phyloP scores from a whole-genome alignment of 53 echinoderm and acorn worm genomes.

The Crossaster papposus region DNA sequence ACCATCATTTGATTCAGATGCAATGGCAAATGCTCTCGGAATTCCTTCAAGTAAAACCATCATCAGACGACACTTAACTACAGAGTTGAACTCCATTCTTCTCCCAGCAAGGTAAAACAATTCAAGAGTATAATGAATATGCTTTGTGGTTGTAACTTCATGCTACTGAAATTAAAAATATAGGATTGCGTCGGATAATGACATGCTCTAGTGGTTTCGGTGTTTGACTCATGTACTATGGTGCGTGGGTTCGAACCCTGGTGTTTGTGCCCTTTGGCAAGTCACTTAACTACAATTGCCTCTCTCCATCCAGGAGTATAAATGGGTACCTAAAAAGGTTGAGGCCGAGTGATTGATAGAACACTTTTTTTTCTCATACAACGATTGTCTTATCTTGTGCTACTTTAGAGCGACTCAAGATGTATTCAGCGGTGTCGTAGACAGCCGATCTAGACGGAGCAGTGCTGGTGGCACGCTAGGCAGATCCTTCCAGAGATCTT shows the following conservation, averaged over 20 bases:
- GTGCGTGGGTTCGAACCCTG: too few species aligned
- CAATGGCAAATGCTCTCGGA: slow-evolving; percentile 92
- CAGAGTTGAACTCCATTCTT: slow-evolving; percentile 87
- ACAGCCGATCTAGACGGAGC: slow-evolving; percentile 59
- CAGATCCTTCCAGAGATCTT: slow-evolving; percentile 81
- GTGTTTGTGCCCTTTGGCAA: too few species aligned
- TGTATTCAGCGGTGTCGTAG: slow-evolving; percentile 43
- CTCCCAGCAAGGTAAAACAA: slow-evolving; percentile 81
- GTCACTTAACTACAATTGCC: too few species aligned
- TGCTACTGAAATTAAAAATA: too few species aligned
- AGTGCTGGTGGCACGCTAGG: slow-evolving; percentile 67
- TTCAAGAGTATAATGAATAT: not conserved
- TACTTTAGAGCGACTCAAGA: slow-evolving; percentile 56
- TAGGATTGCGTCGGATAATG: too few species aligned
- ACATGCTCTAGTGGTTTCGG: too few species aligned
- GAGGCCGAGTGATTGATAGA: too few species aligned
- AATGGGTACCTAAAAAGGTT: too few species aligned
- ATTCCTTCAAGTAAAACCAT: slow-evolving; percentile 96
- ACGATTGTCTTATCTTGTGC: too few species aligned
- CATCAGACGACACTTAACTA: slow-evolving; percentile 87
- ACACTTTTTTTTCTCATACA: too few species aligned
- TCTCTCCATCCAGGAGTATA: too few species aligned
- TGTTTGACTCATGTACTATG: too few species aligned
- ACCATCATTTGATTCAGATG: slow-evolving; percentile 92
- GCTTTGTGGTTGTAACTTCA: not conserved